Evolutionary conservation across 2,888 invertebrate genomes (phyloP).

Genomic region (Meteorus cinctellus): DNA sequence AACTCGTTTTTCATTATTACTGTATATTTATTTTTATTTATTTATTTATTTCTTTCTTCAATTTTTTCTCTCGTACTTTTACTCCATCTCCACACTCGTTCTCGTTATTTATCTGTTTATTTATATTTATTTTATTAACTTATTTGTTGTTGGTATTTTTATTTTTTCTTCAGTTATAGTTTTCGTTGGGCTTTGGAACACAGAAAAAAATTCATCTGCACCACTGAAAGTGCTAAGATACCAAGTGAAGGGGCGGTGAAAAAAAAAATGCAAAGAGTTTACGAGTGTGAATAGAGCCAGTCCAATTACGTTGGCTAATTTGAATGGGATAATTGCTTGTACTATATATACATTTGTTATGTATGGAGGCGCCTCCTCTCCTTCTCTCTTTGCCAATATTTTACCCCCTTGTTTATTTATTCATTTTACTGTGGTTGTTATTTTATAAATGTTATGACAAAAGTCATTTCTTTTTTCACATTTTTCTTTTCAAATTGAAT

Average conservation of each 20-base stretch:
- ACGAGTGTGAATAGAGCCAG: conserved; percentile 72
- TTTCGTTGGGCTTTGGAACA: neutral
- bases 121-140: neutral
- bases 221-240: no score
- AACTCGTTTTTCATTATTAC: conserved; percentile 1
- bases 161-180: no score
- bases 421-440: no score
- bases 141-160: neutral
- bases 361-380: no score
- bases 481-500: no score
- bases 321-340: conserved; percentile 71
- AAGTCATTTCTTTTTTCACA: no score
- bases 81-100: no score
- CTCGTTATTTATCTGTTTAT: neutral
- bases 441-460: no score
- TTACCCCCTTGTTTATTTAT: no score
- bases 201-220: neutral
- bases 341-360: neutral
- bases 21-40: neutral
- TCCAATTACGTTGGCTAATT: conserved; percentile 72
- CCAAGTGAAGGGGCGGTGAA: neutral
- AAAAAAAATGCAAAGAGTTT: conserved; percentile 57
- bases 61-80: neutral
- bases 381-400: no score
- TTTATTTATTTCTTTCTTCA: neutral